Conservation (phyloP, 2,113 vertebrate species). For the Pristiophorus japonicus region DNA sequence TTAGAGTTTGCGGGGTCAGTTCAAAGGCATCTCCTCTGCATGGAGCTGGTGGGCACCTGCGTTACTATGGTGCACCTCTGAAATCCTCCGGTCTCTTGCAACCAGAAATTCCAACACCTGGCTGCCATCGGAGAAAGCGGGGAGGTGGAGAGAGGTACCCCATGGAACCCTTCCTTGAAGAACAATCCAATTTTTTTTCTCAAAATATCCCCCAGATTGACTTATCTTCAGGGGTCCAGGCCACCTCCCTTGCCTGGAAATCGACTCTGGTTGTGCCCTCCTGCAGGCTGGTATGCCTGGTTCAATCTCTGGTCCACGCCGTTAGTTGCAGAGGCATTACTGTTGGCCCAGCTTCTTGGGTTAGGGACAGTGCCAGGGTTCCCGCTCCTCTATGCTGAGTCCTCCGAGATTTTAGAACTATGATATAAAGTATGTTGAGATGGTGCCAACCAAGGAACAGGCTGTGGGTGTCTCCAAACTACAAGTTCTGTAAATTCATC, state of each 20-base stretch:
- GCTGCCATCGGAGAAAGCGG: too few species aligned
- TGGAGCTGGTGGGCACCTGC: not conserved
- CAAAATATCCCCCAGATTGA: too few species aligned
- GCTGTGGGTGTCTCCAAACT: not conserved
- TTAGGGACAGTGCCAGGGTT: not conserved
- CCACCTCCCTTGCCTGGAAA: too few species aligned
- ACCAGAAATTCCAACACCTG: too few species aligned
- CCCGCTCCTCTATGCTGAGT: not conserved
- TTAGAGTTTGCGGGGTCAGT: not conserved
- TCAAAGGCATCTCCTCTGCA: too few species aligned
- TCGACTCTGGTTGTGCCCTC: too few species aligned
- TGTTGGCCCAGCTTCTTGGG: not conserved
- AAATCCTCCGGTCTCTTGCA: too few species aligned
- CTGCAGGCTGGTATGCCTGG: not conserved
- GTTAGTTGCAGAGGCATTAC: not conserved
- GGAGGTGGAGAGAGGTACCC: too few species aligned
- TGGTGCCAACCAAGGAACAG: not conserved
- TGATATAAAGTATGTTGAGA: not conserved
- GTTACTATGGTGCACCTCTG: too few species aligned
- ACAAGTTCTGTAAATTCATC: not conserved
- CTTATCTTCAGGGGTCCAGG: too few species aligned
- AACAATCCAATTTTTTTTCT: too few species aligned
- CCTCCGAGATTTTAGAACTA: not conserved
- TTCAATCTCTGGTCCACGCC: not conserved
- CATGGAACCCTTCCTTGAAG: too few species aligned